Conservation (phyloP, 2,888 invertebrate species). For the Psococerastis gibbosa region DNA sequence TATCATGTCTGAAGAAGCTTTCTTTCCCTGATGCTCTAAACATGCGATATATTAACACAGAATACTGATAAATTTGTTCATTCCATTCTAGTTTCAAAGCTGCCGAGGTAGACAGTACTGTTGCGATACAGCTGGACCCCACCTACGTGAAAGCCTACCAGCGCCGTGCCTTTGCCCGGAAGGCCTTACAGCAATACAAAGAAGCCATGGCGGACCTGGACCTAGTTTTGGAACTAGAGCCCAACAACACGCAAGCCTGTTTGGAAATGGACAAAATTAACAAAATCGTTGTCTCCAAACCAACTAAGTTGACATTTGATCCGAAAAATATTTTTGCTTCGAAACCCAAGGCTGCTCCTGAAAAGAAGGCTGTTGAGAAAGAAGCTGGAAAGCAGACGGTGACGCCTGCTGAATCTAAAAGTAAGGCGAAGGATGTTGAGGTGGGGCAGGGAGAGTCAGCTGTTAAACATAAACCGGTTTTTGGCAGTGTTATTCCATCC, state of each 20-base stretch:
- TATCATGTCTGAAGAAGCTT: no score
- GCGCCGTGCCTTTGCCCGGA: conserved; percentile 57
- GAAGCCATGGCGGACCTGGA: conserved; percentile 53
- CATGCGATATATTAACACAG: no score
- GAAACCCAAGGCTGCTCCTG: conserved; percentile 10
- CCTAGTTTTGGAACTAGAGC: conserved; percentile 53
- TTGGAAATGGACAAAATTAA: conserved; percentile 16
- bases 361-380: background rate
- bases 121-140: conserved; percentile 56
- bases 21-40: no score
- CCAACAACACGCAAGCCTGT: conserved; percentile 50
- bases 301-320: conserved; percentile 13
- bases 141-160: conserved; percentile 70
- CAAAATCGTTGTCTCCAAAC: conserved; percentile 12
- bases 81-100: conserved; percentile 35
- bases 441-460: no score
- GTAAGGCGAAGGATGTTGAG: no score
- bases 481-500: no score
- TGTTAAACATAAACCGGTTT: no score
- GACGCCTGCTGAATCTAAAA: no score
- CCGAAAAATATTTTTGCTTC: conserved; percentile 5
- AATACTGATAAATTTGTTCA: background rate
- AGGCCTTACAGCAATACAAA: conserved; percentile 45
- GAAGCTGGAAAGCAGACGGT: no score
- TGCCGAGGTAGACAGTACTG: conserved; percentile 63